Evolutionary conservation across 2,113 vertebrate species (phyloP), one percentile per base, ranked within the genome.

Genomic region (Genyomyrus donnyi): DNA sequence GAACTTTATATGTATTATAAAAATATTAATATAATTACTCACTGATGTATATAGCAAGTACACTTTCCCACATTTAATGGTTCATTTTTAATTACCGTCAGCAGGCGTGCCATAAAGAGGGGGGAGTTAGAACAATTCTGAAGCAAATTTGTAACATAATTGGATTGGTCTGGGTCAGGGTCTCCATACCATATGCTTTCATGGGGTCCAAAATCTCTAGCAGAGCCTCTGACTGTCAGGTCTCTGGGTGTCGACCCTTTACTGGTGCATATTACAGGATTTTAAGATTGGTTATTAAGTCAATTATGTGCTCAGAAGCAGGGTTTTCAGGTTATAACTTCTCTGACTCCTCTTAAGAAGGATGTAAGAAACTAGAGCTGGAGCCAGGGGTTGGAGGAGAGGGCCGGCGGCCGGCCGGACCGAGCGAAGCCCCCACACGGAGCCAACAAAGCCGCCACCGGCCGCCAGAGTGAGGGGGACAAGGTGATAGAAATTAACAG

Each of bases 301-400:
- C 27, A 77, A 19, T 5, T 17, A 77, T 42, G 35, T 77, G 74
- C 74, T 42, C 31, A 42, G 74, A 77, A 77, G 17, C 35, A 42
- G n/a, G n/a, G 9, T 31, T 31, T 66, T 66, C 62, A 66, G 62
- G 24, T 11, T 27, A 21, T 21, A 24, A 58, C 21, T 24, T 58
- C 56, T 58, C 56, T 66, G 62, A 77, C 15, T 77, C 35, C 70
- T 7, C 5, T 8, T 42, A 42, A 42, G 39, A 42, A 90, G 91
- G 92, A 94, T 93, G 93, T 92, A 94, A 93, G 94, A 92, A 91
- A 94, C 93, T 93, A 93, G 93, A 95, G 94, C 93, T 94, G 93
- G 94, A 94, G 92, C 93, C 92, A 88, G 31, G 56, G 89, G 91
- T 94, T 94, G 94, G 94, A 95, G 94, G 48, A 19, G 19, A 66